Base-by-base conservation (phyloP, 92 coral and sea anemone species). In the Micromussa lordhowensis region DNA sequence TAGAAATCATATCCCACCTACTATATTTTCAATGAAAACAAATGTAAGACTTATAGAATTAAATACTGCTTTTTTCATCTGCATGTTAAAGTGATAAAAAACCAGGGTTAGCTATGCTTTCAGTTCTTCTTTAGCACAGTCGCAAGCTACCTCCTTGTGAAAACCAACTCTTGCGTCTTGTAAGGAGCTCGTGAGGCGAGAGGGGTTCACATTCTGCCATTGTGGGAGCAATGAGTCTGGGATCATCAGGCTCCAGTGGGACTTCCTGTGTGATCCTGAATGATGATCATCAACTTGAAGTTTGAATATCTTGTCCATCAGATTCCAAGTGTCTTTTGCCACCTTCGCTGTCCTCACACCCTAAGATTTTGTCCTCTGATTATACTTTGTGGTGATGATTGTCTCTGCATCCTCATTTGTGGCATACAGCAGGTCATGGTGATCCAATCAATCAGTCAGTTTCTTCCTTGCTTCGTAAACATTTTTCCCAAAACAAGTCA, bases 401-500 rank as follows among this genome's bases (percentile, higher is more conserved):
- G 57, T 32, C 79, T 92, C 92, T n/a, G n/a, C 91, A 29, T 77
- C 58, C 69, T 35, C 80, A 29, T 77, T 76, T 40, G 76, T 82
- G 36, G 81, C 84, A 53, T 66, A 24, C 34, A 91, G 91, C 38
- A 82, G 80, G 44, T 91, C 69, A 12, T 51, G 10, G 79, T 91
- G 94, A 58, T 91, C 91, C 94, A 91, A 35, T 91, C 91, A 14
- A 91, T 87, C 91, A 19, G 91, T 72, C 12, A 87, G 34, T 75
- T 87, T 87, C 80, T 91, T 91, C 44, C 94, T 82, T 14, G 87
- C 89, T 55, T 85, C 87, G 85, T 87, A 87, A 40, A 68, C 91
- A 5, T 80, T 79, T 58, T 90, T 85, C 55, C 93, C 81, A 66
- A n/a, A 86, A 68, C 57, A 48, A 48, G 5, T 48, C 53, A 48